Percentiles rank a stretch among this genome's conserved stretches.
Evolutionary conservation across 2,888 invertebrate species (phyloP).

Genomic region (Copidosoma aretas): DNA sequence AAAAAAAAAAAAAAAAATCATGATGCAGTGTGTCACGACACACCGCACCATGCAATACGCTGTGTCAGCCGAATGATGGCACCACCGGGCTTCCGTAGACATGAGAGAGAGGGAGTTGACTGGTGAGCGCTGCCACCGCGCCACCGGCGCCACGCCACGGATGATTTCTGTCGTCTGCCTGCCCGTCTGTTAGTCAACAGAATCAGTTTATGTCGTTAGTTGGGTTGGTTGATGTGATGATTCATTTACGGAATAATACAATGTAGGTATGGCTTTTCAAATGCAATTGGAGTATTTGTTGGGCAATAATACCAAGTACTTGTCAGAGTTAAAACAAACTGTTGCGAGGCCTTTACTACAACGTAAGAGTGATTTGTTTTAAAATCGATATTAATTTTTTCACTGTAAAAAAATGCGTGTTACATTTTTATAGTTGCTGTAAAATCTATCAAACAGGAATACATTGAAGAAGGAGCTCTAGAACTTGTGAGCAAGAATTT

Average conservation of each 20-base stretch:
- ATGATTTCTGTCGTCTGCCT: background rate
- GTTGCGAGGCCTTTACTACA: slow-evolving; percentile 56
- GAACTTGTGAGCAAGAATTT: slow-evolving; percentile 57
- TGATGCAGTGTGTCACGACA: no score
- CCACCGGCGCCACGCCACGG: background rate
- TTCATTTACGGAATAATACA: no score
- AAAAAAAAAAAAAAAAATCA: no score
- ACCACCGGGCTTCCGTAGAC: background rate
- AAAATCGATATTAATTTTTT: no score
- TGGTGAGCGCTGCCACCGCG: background rate
- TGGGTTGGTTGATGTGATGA: background rate
- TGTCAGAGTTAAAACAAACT: slow-evolving; percentile 54
- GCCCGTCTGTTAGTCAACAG: background rate
- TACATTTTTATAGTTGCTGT: slow-evolving; percentile 52
- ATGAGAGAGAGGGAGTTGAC: background rate
- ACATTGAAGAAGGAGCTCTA: slow-evolving; percentile 57
- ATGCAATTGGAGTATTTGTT: slow-evolving; percentile 50
- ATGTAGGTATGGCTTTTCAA: slow-evolving; percentile 47
- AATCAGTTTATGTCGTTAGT: background rate
- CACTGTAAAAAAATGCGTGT: no score
- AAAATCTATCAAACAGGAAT: slow-evolving; percentile 56
- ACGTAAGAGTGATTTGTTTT: slow-evolving; percentile 47
- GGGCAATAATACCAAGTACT: slow-evolving; percentile 52
- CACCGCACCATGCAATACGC: no score
- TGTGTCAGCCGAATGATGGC: no score